A percentile compares a stretch with the other conserved stretches of the same genome.
phyloP scores from a whole-genome alignment of 2,113 vertebrate genomes.

The Eretmochelys imbricata region DNA sequence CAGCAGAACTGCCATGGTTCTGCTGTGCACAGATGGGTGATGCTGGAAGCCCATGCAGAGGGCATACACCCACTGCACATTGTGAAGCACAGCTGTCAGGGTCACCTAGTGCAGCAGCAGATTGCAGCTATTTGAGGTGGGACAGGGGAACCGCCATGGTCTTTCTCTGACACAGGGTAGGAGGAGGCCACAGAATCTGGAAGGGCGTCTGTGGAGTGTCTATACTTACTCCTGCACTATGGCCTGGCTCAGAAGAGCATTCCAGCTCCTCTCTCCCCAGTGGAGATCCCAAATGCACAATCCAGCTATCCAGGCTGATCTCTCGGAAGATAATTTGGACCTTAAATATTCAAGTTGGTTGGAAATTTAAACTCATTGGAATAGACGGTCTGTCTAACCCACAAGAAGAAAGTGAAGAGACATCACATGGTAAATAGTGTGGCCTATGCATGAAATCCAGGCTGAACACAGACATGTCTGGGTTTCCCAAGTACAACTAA shows the following conservation, averaged over 20 bases:
- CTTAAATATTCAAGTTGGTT: not conserved
- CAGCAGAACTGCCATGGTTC: not conserved
- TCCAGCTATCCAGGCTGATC: not conserved
- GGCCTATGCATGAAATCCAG: not conserved
- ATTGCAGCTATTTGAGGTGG: not conserved
- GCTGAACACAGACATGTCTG: not conserved
- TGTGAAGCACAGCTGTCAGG: not conserved
- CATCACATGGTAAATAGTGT: not conserved
- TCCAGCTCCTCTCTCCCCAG: not conserved
- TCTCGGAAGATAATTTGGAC: not conserved
- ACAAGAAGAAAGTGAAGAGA: not conserved
- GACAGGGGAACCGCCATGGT: not conserved
- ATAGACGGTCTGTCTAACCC: not conserved
- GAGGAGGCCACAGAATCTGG: not conserved
- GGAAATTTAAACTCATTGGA: not conserved
- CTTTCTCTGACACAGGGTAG: not conserved
- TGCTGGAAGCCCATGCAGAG: not conserved
- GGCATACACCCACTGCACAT: not conserved
- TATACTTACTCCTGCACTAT: not conserved
- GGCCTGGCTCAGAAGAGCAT: not conserved
- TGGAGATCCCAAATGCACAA: not conserved
- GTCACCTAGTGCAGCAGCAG: not conserved
- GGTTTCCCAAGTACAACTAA: not conserved
- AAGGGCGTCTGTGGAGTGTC: not conserved
- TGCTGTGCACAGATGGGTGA: not conserved